Percentiles rank a stretch among this genome's conserved stretches.
Evolutionary conservation across 2,888 invertebrate genomes (phyloP).

Genomic region (Harpalus rufipes): DNA sequence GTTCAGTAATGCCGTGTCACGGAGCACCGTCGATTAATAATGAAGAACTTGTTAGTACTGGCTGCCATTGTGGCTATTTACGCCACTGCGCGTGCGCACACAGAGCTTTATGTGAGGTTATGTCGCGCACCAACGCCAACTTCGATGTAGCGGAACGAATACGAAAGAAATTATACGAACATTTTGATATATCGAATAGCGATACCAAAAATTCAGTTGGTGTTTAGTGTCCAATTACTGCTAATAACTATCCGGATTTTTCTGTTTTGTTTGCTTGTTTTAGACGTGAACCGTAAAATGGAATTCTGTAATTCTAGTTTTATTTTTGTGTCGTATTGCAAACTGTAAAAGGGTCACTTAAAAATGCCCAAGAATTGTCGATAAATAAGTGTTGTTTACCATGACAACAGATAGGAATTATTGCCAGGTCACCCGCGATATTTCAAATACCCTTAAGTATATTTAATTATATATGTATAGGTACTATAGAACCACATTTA

Average conservation of each 20-base stretch:
- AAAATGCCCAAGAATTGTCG: background rate
- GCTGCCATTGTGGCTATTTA: conserved; percentile 46
- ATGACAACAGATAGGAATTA: too few species aligned
- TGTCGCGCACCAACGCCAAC: conserved; percentile 43
- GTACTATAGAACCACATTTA: too few species aligned
- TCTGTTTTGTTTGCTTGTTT: conserved; percentile 44
- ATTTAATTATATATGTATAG: too few species aligned
- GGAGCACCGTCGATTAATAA: conserved; percentile 54
- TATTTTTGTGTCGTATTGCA: conserved; percentile 42
- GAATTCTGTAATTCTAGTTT: conserved; percentile 42
- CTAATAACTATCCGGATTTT: conserved; percentile 48
- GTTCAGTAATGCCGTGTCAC: conserved; percentile 50
- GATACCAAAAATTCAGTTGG: conserved; percentile 35
- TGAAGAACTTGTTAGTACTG: conserved; percentile 46
- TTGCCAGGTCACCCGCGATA: too few species aligned
- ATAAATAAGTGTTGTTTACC: too few species aligned
- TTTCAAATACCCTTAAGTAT: too few species aligned
- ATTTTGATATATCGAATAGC: conserved; percentile 48
- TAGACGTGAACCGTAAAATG: background rate
- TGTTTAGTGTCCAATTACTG: conserved; percentile 33
- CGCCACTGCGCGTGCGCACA: conserved; percentile 33
- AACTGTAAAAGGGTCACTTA: background rate
- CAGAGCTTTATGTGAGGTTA: conserved; percentile 39
- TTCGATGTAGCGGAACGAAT: conserved; percentile 47
- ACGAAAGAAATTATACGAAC: conserved; percentile 47